Conservation (phyloP, 2,113 vertebrate species). For the Caranx melampygus region DNA sequence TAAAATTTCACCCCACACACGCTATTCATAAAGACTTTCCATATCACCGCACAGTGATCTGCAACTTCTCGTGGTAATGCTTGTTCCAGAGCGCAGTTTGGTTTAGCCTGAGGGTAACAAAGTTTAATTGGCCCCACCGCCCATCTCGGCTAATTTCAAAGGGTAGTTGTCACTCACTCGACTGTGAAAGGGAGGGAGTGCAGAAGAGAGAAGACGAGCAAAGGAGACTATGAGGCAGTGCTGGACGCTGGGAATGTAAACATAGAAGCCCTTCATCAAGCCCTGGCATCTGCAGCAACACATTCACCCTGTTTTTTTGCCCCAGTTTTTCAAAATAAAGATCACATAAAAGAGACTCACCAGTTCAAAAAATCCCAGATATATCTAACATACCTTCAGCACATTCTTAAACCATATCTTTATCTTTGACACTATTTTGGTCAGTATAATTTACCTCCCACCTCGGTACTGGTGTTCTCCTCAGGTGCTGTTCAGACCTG, state of each 20-base stretch:
- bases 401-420: background rate
- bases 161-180: slow-evolving; percentile 28
- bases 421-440: slow-evolving; percentile 1
- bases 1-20: slow-evolving; percentile 7
- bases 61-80: background rate
- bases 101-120: slow-evolving; percentile 9
- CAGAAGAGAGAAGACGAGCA: slow-evolving; percentile 19
- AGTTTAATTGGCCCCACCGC: slow-evolving; percentile 52
- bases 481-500: slow-evolving; percentile 3
- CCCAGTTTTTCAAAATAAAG: background rate
- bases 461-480: slow-evolving; percentile 20
- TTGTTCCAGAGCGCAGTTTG: slow-evolving; percentile 19
- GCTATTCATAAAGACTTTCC: background rate
- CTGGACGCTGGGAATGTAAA: slow-evolving; percentile 65
- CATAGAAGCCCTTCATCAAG: slow-evolving; percentile 56
- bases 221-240: slow-evolving; percentile 41
- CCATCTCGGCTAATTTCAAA: slow-evolving; percentile 52
- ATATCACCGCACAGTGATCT: background rate
- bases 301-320: background rate
- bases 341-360: background rate
- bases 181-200: slow-evolving; percentile 40
- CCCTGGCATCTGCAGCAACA: slow-evolving; percentile 12
- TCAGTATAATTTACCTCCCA: slow-evolving; percentile 1
- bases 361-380: background rate
- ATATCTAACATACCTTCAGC: slow-evolving; percentile 4